A percentile compares a stretch with the other conserved stretches of the same genome.
phyloP scores from a whole-genome alignment of 1,140 invertebrate species.

The Lordiphosa clarofinis region DNA sequence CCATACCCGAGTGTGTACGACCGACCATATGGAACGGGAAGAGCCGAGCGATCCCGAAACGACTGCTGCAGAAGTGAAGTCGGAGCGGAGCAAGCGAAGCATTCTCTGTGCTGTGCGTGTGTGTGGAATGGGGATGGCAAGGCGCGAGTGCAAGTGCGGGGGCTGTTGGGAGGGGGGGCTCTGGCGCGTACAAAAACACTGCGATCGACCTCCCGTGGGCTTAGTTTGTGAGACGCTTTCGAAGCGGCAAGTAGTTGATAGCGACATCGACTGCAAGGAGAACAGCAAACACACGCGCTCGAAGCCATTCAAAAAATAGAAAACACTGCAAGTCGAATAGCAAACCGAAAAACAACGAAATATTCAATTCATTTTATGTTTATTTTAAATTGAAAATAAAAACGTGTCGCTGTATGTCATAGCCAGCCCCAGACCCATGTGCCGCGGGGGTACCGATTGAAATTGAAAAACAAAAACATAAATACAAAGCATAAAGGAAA shows the following conservation, averaged over 20 bases:
- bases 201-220: slow-evolving; percentile 73
- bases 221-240: slow-evolving; percentile 73
- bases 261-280: slow-evolving; percentile 34
- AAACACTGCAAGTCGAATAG: slow-evolving; percentile 21
- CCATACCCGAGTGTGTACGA: slow-evolving; percentile 21
- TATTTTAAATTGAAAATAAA: slow-evolving; percentile 38
- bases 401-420: slow-evolving; percentile 45
- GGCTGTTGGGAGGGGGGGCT: not conserved
- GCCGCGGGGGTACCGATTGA: slow-evolving; percentile 32
- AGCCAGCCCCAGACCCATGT: slow-evolving; percentile 21
- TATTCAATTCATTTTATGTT: slow-evolving; percentile 41
- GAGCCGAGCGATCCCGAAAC: slow-evolving; percentile 46
- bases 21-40: slow-evolving; percentile 50
- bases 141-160: no score
- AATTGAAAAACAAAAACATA: slow-evolving; percentile 15
- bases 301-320: slow-evolving; percentile 48
- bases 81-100: slow-evolving; percentile 12
- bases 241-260: slow-evolving; percentile 71
- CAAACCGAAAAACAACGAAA: slow-evolving; percentile 11
- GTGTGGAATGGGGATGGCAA: not conserved
- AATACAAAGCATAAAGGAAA: slow-evolving; percentile 22
- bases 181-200: slow-evolving; percentile 51
- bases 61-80: slow-evolving; percentile 3
- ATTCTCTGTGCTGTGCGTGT: slow-evolving; percentile 8
- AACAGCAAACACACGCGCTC: slow-evolving; percentile 27